Conservation (phyloP, 2,113 vertebrate species). For the Gila orcuttii region DNA sequence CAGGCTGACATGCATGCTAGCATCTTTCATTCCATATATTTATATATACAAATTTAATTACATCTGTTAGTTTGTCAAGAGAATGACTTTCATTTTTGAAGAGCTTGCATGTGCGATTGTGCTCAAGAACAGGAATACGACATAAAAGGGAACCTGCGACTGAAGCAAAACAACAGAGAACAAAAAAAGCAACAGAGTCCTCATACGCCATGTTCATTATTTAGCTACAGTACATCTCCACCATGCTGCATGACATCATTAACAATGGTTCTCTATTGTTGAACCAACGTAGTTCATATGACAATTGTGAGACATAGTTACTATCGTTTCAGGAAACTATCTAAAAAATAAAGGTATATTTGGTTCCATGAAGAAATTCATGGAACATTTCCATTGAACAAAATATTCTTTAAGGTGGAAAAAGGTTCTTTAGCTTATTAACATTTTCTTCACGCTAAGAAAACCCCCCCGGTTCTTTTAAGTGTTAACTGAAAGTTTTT, state of each 20-base stretch:
- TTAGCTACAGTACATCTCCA: neutral
- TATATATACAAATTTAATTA: neutral
- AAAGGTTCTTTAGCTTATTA: no score
- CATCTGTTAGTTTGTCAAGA: neutral
- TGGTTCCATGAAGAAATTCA: no score
- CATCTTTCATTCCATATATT: neutral
- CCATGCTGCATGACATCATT: neutral
- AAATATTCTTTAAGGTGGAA: no score
- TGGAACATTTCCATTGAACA: no score
- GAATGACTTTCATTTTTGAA: no score
- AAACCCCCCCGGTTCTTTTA: no score
- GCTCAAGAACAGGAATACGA: no score
- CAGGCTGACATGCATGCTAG: neutral
- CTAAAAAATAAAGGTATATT: no score
- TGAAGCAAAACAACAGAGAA: neutral
- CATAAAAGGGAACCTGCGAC: neutral
- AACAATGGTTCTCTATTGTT: neutral
- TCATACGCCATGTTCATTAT: neutral
- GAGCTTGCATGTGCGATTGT: no score
- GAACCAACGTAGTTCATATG: neutral
- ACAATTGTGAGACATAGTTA: neutral
- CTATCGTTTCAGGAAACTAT: neutral
- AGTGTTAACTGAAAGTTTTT: no score
- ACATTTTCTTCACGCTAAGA: no score
- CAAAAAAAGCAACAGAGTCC: neutral